Conservation (phyloP, 1,140 invertebrate genomes). For the Danaus melanippus region DNA sequence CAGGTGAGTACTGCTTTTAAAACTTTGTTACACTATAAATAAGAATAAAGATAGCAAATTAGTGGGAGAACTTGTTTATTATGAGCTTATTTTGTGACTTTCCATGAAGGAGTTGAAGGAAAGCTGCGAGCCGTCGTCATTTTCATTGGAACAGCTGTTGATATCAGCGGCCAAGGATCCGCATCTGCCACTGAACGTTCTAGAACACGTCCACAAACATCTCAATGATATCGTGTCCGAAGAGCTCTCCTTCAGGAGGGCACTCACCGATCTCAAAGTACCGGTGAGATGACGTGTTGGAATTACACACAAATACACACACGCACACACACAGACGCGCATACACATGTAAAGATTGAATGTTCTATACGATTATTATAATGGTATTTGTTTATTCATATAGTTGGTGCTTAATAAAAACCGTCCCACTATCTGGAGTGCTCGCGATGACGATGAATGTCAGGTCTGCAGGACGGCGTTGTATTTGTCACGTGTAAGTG, state of each 20-base stretch:
- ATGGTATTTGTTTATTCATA: too few relatives aligned
- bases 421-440: too few relatives aligned
- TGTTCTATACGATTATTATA: too few relatives aligned
- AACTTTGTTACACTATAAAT: neutral
- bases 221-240: conserved; percentile 40
- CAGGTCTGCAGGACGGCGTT: too few relatives aligned
- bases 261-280: conserved; percentile 29
- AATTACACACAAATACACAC: too few relatives aligned
- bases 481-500: too few relatives aligned
- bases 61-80: too few relatives aligned
- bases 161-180: conserved; percentile 84
- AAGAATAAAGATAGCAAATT: neutral
- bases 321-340: too few relatives aligned
- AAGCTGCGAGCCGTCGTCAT: conserved; percentile 92
- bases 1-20: conserved; percentile 69
- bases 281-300: conserved; percentile 10
- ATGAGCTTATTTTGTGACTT: too few relatives aligned
- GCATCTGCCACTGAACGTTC: conserved; percentile 75
- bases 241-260: conserved; percentile 64
- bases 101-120: conserved; percentile 81
- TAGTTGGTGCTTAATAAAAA: too few relatives aligned
- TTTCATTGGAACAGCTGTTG: conserved; percentile 89
- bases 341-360: too few relatives aligned
- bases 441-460: too few relatives aligned
- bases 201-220: conserved; percentile 74